phyloP scores from a whole-genome alignment of 2,797 vertebrate species.

The Lithobates sylvaticus region DNA sequence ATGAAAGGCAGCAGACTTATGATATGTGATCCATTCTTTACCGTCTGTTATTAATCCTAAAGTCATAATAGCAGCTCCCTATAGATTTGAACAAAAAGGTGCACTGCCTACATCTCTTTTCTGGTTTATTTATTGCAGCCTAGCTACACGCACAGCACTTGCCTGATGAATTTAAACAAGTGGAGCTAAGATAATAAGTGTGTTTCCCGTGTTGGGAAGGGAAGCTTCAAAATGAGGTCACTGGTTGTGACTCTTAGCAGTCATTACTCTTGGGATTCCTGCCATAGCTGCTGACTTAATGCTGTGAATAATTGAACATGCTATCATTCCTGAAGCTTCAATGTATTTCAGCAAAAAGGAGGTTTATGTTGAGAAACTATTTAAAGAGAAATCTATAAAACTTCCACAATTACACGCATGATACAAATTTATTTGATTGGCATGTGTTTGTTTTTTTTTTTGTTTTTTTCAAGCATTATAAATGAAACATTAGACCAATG shows the following conservation, averaged over 20 bases:
- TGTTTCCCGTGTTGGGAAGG: slow-evolving; percentile 45
- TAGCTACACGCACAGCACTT: background rate
- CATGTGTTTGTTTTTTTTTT: no score
- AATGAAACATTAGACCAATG: no score
- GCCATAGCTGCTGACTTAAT: slow-evolving; percentile 39
- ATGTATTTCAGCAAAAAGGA: background rate
- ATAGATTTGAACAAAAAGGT: slow-evolving; percentile 29
- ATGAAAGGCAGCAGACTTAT: slow-evolving; percentile 18
- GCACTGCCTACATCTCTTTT: slow-evolving; percentile 22
- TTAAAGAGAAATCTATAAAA: background rate
- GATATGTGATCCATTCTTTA: background rate
- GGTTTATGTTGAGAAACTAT: slow-evolving; percentile 43
- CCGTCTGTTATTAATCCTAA: slow-evolving; percentile 11
- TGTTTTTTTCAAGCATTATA: no score
- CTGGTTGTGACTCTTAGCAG: slow-evolving; percentile 52
- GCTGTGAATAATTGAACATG: slow-evolving; percentile 41
- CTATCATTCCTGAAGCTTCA: slow-evolving; percentile 10
- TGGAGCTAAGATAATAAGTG: slow-evolving; percentile 50
- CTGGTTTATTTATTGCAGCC: slow-evolving; percentile 37
- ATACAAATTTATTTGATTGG: no score
- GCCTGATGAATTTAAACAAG: slow-evolving; percentile 52
- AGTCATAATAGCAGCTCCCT: slow-evolving; percentile 34
- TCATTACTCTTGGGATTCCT: slow-evolving; percentile 50
- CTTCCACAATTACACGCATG: no score
- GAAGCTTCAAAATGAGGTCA: slow-evolving; percentile 57